These are phyloP conservation scores for Latheticus oryzae DNA, from an alignment of 2,888 invertebrate species.

Conservation along the genomic window DNA sequence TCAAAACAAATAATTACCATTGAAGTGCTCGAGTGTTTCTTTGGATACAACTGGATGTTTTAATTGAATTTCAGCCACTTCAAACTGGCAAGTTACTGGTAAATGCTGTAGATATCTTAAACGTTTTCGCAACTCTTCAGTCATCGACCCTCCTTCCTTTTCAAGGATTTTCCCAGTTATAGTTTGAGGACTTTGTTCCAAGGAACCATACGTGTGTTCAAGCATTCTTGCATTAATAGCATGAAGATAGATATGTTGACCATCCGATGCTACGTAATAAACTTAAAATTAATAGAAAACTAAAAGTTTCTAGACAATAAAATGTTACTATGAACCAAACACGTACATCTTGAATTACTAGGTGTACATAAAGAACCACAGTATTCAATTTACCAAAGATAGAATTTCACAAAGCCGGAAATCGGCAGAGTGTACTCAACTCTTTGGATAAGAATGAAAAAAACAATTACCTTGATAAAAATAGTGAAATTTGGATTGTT, in stretches of 20 bases:
- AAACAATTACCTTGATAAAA: conserved; percentile 81
- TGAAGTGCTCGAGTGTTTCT: conserved; percentile 76
- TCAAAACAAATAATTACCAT: conserved; percentile 69
- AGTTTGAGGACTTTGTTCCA: conserved; percentile 80
- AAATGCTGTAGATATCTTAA: conserved; percentile 86
- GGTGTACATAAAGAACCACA: conserved; percentile 1
- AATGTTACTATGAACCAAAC: conserved; percentile 22
- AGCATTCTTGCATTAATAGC: conserved; percentile 91
- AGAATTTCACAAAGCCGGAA: conserved; percentile 48
- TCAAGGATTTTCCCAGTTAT: conserved; percentile 86
- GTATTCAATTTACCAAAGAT: conserved; percentile 48
- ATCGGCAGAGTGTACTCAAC: conserved; percentile 51
- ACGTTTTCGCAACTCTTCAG: conserved; percentile 81
- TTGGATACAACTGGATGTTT: conserved; percentile 77
- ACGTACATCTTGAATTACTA: conserved; percentile 3
- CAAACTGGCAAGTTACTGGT: conserved; percentile 90
- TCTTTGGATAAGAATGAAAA: conserved; percentile 44
- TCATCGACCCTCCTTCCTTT: conserved; percentile 87
- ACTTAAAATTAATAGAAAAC: conserved; percentile 1
- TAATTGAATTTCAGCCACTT: conserved; percentile 88
- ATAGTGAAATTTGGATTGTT: conserved; percentile 72
- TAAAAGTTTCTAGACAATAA: conserved; percentile 1
- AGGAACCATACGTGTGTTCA: conserved; percentile 84
- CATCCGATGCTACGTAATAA: conserved; percentile 79
- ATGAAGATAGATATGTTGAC: conserved; percentile 92